phyloP scores from a whole-genome alignment of 2,888 invertebrate genomes.

The Antitype chi region DNA sequence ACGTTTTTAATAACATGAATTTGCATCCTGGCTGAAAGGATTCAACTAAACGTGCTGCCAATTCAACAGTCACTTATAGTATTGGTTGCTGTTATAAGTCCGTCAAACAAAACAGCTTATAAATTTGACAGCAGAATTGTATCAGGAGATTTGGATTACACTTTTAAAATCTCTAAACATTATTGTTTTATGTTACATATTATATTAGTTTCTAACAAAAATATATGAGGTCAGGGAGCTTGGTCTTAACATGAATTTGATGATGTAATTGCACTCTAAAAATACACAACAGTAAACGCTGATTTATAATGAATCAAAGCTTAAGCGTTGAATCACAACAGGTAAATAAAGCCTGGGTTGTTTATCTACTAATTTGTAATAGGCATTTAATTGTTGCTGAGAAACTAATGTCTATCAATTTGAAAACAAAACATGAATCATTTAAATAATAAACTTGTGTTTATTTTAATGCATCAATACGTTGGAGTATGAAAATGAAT shows the following conservation, averaged over 20 bases:
- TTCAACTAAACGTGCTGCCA: background rate
- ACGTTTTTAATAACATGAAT: too few relatives aligned
- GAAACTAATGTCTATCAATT: background rate
- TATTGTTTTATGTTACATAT: too few relatives aligned
- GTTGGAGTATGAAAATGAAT: constrained; percentile 4
- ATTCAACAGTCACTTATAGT: background rate
- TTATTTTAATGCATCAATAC: background rate
- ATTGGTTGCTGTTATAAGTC: too few relatives aligned
- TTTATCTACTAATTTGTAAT: background rate
- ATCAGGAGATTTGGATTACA: background rate
- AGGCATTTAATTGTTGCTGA: constrained; percentile 9
- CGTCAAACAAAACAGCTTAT: background rate
- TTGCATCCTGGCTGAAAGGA: too few relatives aligned
- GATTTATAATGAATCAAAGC: background rate
- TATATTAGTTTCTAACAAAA: background rate
- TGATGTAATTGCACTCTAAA: background rate
- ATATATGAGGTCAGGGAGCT: background rate
- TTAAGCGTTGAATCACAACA: background rate
- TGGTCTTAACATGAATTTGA: background rate
- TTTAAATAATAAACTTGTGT: constrained; percentile 18
- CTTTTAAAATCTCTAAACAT: background rate
- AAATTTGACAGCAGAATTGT: background rate
- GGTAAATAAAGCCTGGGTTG: background rate
- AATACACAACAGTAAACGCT: background rate
- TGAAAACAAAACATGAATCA: constrained; percentile 33